phyloP scores from a whole-genome alignment of 2,888 invertebrate species.

The Diadegma fenestrale region DNA sequence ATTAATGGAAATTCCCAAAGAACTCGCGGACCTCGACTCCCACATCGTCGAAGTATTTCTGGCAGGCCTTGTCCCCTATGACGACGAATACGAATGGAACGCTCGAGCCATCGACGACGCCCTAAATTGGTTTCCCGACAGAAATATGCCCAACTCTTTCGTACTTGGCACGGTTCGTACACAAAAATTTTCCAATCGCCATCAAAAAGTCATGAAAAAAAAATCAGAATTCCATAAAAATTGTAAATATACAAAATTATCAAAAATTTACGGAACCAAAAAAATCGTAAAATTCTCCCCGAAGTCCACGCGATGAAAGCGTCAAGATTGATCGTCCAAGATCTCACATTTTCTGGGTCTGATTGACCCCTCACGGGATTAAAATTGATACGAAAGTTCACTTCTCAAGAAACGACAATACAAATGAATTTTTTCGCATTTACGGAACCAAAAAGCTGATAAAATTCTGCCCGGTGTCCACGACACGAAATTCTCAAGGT shows the following conservation, averaged over 20 bases:
- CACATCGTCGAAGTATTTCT: conserved; percentile 86
- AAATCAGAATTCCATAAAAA: background rate
- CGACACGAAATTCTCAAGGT: background rate
- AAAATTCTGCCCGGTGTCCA: background rate
- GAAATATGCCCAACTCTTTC: conserved; percentile 76
- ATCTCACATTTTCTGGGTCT: background rate
- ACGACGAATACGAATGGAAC: conserved; percentile 87
- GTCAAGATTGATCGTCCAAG: background rate
- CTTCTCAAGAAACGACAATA: conserved; percentile 1
- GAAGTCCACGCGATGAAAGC: background rate
- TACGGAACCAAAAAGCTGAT: background rate
- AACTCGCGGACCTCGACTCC: conserved; percentile 81
- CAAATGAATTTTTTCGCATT: background rate
- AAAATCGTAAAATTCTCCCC: background rate
- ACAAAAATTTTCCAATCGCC: background rate
- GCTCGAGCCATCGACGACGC: conserved; percentile 82
- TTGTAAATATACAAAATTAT: background rate
- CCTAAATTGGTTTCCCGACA: conserved; percentile 81
- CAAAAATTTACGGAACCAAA: conserved; percentile 1
- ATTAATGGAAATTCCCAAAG: conserved; percentile 84
- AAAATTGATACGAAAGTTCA: too few relatives aligned
- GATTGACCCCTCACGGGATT: background rate
- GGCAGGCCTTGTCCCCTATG: conserved; percentile 86
- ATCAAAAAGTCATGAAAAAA: background rate
- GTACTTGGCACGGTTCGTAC: conserved; percentile 78